These are phyloP conservation scores for Harpegnathos saltator DNA, from an alignment of 1,140 invertebrate species.

Conservation along the genomic window DNA sequence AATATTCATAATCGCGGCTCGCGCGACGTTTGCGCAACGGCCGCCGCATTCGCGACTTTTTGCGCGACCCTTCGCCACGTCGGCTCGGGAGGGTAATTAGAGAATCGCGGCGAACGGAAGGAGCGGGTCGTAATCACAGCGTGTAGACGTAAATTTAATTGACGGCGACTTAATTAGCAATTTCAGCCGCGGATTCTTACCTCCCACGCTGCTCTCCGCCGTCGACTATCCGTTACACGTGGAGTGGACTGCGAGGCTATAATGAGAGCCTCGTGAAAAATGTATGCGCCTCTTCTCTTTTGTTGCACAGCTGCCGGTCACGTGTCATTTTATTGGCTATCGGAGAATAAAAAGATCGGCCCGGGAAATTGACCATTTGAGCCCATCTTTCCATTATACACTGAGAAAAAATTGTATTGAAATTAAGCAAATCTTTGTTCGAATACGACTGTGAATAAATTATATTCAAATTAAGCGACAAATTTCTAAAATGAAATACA, in stretches of 20 bases:
- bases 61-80: neutral
- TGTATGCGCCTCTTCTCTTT: neutral
- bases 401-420: too few species aligned
- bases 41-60: constrained; percentile 4
- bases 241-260: neutral
- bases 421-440: too few species aligned
- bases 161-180: constrained; percentile 11
- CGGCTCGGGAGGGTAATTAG: neutral
- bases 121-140: neutral
- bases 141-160: neutral
- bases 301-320: neutral
- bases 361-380: neutral
- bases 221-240: neutral
- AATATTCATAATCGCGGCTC: constrained; percentile 28
- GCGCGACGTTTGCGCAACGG: constrained; percentile 9
- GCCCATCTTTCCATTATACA: too few species aligned
- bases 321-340: neutral
- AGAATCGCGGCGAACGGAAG: neutral
- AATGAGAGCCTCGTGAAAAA: neutral
- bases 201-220: neutral
- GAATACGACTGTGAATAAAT: too few species aligned
- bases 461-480: too few species aligned
- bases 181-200: neutral
- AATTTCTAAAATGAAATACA: too few species aligned
- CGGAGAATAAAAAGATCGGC: constrained; percentile 7